Percentiles rank a stretch among this genome's conserved stretches.
phyloP scores from a whole-genome alignment of 2,888 invertebrate species.

The Zhengitettix transpicula region DNA sequence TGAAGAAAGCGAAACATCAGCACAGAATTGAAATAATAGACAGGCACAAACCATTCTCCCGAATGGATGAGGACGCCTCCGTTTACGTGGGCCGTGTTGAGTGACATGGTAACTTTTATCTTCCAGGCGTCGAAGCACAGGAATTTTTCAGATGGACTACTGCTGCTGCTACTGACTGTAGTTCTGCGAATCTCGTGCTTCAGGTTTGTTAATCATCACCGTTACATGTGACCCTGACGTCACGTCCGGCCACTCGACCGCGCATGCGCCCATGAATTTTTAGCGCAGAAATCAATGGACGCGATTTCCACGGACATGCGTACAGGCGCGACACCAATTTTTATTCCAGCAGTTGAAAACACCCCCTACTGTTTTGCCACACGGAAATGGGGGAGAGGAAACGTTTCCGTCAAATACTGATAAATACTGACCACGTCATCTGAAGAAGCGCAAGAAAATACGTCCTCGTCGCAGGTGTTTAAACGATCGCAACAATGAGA shows the following conservation, averaged over 20 bases:
- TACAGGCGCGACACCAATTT: neutral
- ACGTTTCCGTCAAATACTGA: too few relatives aligned
- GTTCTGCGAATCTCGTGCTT: neutral
- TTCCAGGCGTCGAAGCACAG: too few relatives aligned
- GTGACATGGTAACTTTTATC: constrained; percentile 51
- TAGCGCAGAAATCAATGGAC: constrained; percentile 29
- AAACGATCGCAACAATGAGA: too few relatives aligned
- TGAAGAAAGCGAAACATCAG: too few relatives aligned
- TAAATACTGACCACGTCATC: too few relatives aligned
- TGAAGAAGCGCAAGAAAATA: too few relatives aligned
- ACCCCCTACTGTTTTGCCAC: too few relatives aligned
- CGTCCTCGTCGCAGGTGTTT: too few relatives aligned
- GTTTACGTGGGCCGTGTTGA: constrained; percentile 90
- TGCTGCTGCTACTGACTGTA: neutral
- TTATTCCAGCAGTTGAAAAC: neutral
- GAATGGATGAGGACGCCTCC: constrained; percentile 88
- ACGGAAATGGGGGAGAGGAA: too few relatives aligned
- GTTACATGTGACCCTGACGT: constrained; percentile 4
- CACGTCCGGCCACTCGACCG: neutral
- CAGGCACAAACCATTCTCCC: constrained; percentile 75
- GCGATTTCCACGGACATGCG: constrained; percentile 9
- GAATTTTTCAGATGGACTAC: too few relatives aligned
- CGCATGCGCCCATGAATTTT: constrained; percentile 13
- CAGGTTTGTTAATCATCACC: neutral
- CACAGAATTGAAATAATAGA: too few relatives aligned